These are phyloP conservation scores for Chalcosyrphus nemorum DNA, from an alignment of 2,888 invertebrate genomes.

Conservation along the genomic window DNA sequence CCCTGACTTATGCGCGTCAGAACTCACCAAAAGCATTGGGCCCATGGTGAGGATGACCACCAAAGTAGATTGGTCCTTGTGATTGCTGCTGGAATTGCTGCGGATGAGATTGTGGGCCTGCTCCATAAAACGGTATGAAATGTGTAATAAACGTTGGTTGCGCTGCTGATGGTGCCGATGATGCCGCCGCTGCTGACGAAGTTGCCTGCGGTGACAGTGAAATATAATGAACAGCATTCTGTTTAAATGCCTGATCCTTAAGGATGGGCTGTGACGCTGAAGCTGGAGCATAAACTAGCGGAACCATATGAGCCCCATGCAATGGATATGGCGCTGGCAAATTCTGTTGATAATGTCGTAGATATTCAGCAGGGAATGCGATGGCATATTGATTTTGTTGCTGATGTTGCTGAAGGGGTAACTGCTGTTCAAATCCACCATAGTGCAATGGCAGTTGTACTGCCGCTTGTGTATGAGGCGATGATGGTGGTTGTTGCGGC, in stretches of 20 bases:
- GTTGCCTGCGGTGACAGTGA: constrained; percentile 38
- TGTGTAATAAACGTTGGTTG: constrained; percentile 40
- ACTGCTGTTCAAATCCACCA: constrained; percentile 32
- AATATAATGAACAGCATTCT: constrained; percentile 30
- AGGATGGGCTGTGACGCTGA: not conserved
- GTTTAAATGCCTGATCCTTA: constrained; percentile 41
- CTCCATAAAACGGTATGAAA: constrained; percentile 40
- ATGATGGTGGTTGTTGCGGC: constrained; percentile 42
- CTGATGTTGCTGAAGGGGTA: constrained; percentile 69
- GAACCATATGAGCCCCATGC: constrained; percentile 46
- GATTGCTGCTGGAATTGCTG: constrained; percentile 36
- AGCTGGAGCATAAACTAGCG: constrained; percentile 13
- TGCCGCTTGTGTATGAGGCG: constrained; percentile 14
- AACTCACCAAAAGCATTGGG: constrained; percentile 46
- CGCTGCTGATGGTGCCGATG: constrained; percentile 3
- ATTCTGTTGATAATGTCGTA: constrained; percentile 78
- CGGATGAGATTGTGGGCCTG: constrained; percentile 26
- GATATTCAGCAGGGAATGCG: constrained; percentile 78
- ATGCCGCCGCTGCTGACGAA: constrained; percentile 11
- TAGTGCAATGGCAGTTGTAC: constrained; percentile 26
- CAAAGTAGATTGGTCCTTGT: constrained; percentile 14
- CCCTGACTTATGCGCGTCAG: not conserved
- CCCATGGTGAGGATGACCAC: constrained; percentile 35
- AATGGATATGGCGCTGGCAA: constrained; percentile 51
- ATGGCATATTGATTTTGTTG: constrained; percentile 79